These are phyloP conservation scores for Montipora capitata DNA, from an alignment of 92 coral and sea anemone genomes.

Conservation along the genomic window DNA sequence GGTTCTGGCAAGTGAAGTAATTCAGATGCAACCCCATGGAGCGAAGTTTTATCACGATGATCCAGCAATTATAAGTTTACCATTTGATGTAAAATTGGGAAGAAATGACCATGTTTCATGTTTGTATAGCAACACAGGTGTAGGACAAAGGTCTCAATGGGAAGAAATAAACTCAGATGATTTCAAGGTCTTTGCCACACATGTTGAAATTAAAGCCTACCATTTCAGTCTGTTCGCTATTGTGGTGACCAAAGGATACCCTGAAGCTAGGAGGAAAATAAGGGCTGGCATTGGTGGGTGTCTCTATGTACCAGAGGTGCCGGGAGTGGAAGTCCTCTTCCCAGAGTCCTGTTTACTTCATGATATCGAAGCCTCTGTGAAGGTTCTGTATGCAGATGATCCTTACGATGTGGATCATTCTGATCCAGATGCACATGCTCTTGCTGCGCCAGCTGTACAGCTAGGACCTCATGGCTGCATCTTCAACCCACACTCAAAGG, in stretches of 20 bases:
- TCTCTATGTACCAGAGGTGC: slow-evolving; percentile 87
- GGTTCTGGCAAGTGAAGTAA: slow-evolving; percentile 85
- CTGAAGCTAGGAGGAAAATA: slow-evolving; percentile 87
- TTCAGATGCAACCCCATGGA: slow-evolving; percentile 93
- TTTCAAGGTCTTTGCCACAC: slow-evolving; percentile 77
- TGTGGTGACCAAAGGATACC: slow-evolving; percentile 90
- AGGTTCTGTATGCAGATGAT: slow-evolving; percentile 93
- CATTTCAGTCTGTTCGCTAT: slow-evolving; percentile 96
- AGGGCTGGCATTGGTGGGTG: slow-evolving; percentile 93
- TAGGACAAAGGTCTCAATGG: slow-evolving; percentile 87
- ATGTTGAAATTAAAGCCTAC: slow-evolving; percentile 86
- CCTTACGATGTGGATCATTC: slow-evolving; percentile 94
- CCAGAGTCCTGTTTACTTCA: slow-evolving; percentile 92
- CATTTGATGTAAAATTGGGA: slow-evolving; percentile 74
- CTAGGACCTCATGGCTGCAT: slow-evolving; percentile 96
- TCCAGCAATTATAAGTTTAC: slow-evolving; percentile 93
- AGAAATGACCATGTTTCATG: slow-evolving; percentile 80
- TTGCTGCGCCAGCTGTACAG: slow-evolving; percentile 93
- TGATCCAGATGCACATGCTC: slow-evolving; percentile 79
- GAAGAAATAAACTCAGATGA: slow-evolving; percentile 67
- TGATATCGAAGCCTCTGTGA: slow-evolving; percentile 93
- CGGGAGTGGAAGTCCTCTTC: slow-evolving; percentile 91
- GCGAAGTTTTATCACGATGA: slow-evolving; percentile 82
- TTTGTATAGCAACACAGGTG: slow-evolving; percentile 90
- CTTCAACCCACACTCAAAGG: slow-evolving; percentile 80